These are phyloP conservation scores for Thunnus maccoyii DNA, from an alignment of 2,113 vertebrate genomes.

Conservation along the genomic window DNA sequence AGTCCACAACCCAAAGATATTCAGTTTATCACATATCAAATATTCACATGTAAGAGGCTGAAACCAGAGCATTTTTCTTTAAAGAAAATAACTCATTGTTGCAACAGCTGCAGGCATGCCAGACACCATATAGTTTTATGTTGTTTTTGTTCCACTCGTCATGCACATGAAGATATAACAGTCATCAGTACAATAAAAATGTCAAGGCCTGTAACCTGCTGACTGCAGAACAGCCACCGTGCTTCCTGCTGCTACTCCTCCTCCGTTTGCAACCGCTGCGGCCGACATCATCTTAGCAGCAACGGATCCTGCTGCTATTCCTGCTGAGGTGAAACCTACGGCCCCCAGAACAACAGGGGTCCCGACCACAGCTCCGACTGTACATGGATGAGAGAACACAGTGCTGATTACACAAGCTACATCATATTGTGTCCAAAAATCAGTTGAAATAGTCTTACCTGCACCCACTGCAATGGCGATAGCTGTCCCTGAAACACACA, in stretches of 20 bases:
- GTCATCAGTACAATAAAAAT: no score
- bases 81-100: no score
- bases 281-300: conserved; percentile 66
- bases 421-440: no score
- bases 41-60: no score
- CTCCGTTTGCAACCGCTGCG: conserved; percentile 55
- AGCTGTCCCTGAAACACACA: conserved; percentile 18
- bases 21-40: no score
- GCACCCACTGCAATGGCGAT: neutral
- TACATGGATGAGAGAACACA: neutral
- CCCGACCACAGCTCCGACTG: neutral
- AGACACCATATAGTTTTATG: no score
- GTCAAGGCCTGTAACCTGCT: conserved; percentile 5
- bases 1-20: no score
- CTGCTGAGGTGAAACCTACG: conserved; percentile 64
- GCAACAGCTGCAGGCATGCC: no score
- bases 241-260: conserved; percentile 65
- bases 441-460: conserved; percentile 20
- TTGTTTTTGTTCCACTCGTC: no score
- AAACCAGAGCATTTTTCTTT: no score
- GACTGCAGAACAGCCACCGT: conserved; percentile 60
- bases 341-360: conserved; percentile 30
- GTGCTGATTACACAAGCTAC: no score
- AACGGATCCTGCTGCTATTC: conserved; percentile 47
- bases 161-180: no score